Conservation (phyloP, 2,113 vertebrate genomes). For the Saccopteryx bilineata region DNA sequence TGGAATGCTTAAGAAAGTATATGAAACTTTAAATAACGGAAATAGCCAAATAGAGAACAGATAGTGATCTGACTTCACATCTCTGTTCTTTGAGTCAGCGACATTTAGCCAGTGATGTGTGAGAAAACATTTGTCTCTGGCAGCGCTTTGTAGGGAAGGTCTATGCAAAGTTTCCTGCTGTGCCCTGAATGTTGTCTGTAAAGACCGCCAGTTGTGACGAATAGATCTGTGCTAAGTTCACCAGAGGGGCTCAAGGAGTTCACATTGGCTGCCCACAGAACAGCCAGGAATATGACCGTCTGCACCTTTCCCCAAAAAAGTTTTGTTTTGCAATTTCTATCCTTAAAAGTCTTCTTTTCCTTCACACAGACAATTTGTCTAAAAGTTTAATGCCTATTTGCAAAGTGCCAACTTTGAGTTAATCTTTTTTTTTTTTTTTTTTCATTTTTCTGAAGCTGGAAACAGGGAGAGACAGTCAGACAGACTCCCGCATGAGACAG, state of each 20-base stretch:
- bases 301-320: neutral
- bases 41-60: conserved; percentile 53
- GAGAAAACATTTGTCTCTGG: conserved; percentile 76
- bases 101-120: conserved; percentile 68
- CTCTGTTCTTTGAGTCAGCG: conserved; percentile 51
- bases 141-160: conserved; percentile 81
- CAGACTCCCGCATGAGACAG: too few species aligned
- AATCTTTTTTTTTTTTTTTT: too few species aligned
- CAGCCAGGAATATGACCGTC: neutral
- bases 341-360: neutral
- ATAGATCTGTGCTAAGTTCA: conserved; percentile 88
- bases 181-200: conserved; percentile 84
- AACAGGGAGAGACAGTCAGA: too few species aligned
- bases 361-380: neutral
- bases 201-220: conserved; percentile 71
- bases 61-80: conserved; percentile 42
- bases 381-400: neutral
- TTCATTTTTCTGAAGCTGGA: too few species aligned
- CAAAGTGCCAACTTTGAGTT: neutral
- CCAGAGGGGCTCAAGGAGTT: conserved; percentile 73
- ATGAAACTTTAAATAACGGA: too few species aligned
- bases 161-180: conserved; percentile 60
- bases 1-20: neutral
- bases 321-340: conserved; percentile 16
- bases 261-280: neutral